phyloP scores from a whole-genome alignment of 2,888 invertebrate species.

The Melieria omissa region DNA sequence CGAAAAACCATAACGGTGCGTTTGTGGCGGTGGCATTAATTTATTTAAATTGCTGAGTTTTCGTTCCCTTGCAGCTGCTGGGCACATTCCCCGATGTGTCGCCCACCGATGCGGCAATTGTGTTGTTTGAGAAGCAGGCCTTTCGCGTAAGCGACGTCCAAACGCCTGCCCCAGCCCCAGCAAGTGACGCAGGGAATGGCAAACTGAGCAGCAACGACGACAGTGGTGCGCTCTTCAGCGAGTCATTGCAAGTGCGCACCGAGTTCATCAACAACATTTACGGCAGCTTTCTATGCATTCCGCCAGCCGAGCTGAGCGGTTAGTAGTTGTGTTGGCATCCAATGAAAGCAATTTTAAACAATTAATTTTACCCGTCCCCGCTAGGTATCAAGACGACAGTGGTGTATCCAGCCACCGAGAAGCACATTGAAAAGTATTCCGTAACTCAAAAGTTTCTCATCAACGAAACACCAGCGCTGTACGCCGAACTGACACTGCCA shows the following conservation, averaged over 20 bases:
- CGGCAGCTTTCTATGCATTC: slow-evolving; percentile 81
- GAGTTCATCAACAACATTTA: slow-evolving; percentile 87
- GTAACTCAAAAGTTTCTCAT: slow-evolving; percentile 80
- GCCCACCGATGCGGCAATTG: slow-evolving; percentile 73
- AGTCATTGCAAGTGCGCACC: slow-evolving; percentile 71
- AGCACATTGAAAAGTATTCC: slow-evolving; percentile 89
- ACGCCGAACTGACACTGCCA: slow-evolving; percentile 81
- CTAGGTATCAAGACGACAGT: slow-evolving; percentile 87
- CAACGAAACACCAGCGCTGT: slow-evolving; percentile 85
- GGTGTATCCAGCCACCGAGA: slow-evolving; percentile 92
- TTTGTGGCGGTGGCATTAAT: not conserved
- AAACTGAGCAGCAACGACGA: not conserved
- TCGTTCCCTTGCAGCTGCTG: slow-evolving; percentile 64
- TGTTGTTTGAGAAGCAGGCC: slow-evolving; percentile 84
- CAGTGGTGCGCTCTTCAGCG: slow-evolving; percentile 68
- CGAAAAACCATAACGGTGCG: slow-evolving; percentile 72
- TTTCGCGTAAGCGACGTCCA: slow-evolving; percentile 71
- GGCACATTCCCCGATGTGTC: slow-evolving; percentile 72
- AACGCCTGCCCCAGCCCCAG: slow-evolving; percentile 39
- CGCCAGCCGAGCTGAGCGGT: slow-evolving; percentile 74
- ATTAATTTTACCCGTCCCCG: not conserved
- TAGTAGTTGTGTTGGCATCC: not conserved
- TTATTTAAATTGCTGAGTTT: not conserved
- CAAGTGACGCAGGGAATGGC: slow-evolving; percentile 48
- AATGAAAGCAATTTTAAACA: not conserved